Conservation (phyloP, 2,113 vertebrate genomes). For the Micronisus gabar region DNA sequence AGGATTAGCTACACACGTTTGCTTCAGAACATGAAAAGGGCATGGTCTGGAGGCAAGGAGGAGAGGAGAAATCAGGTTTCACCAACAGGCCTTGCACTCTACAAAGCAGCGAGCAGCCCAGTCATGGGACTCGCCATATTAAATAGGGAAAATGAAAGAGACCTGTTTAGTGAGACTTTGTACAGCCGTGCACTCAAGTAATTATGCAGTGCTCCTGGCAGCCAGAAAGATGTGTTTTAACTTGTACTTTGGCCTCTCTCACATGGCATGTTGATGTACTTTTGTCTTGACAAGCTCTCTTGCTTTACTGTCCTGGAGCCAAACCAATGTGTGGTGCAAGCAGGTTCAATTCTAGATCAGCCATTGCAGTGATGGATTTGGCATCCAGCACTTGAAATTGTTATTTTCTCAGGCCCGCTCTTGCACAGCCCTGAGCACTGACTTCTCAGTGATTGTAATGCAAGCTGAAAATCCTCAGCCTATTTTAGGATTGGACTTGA, state of each 20-base stretch:
- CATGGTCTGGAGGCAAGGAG: background rate
- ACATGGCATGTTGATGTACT: background rate
- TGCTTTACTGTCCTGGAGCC: background rate
- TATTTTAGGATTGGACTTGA: background rate
- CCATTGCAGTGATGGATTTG: background rate
- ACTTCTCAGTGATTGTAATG: background rate
- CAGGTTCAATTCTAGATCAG: background rate
- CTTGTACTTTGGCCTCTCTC: conserved; percentile 31
- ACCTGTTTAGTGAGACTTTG: background rate
- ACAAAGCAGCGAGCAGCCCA: background rate
- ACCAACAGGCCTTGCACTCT: background rate
- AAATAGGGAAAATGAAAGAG: background rate
- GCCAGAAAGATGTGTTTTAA: conserved; percentile 28
- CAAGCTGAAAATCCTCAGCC: conserved; percentile 13
- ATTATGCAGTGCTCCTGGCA: background rate
- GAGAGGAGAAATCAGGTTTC: background rate
- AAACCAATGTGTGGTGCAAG: background rate
- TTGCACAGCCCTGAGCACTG: conserved; percentile 2
- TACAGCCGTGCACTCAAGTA: background rate
- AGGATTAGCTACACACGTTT: background rate
- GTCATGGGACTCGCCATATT: background rate
- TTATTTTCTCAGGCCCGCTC: background rate
- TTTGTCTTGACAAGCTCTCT: conserved; percentile 27
- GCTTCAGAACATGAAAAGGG: background rate
- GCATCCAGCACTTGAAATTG: background rate